Evolutionary conservation across 2,888 invertebrate species (phyloP), one percentile per base, ranked within the genome.

Genomic region (Mellilla xanthometata): DNA sequence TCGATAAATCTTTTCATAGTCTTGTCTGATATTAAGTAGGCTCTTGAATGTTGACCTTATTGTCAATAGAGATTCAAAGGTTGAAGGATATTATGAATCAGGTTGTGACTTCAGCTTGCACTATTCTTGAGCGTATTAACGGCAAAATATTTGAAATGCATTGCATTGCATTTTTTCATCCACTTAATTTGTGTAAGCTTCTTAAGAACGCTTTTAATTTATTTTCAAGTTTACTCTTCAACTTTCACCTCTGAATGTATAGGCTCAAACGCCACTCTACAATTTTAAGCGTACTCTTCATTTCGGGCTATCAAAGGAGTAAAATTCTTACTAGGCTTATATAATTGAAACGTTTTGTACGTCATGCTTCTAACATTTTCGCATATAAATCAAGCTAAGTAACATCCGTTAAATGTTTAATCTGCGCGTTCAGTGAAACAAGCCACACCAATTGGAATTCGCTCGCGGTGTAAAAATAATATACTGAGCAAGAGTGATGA

Each of bases 401-500:
- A 30, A 39, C 29, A 13, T 23, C 11, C 12, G 29, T 30, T 30
- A 31, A 36, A 31, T 38, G 13, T 35, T 40, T 22, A 35, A 46
- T 46, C 15, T n/a, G n/a, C 12, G 11, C 30, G 1, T 33, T 29
- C 29, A 38, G 30, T 32, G 31, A 3, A 23, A 32, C 23, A 15
- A 28, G 32, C 39, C 32, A 12, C 13, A 22, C 23, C 41, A 41
- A 49, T 51, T 46, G 47, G 49, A 55, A 58, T 55, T 46, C 42
- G 32, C 42, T 52, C 42, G 29, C 46, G 50, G 52, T 35, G 45
- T 39, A 49, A 52, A 60, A 60, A 65, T 57, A 62, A 65, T 62
- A 62, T 52, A 62, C 54, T 59, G 47, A 58, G 58, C 58, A 65
- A 55, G 52, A 60, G 48, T 56, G 61, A 65, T 59, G 44, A 42